These are phyloP conservation scores for Stichopus chloronotus DNA, from an alignment of 35 echinoderm and acorn worm genomes.

Conservation along the genomic window DNA sequence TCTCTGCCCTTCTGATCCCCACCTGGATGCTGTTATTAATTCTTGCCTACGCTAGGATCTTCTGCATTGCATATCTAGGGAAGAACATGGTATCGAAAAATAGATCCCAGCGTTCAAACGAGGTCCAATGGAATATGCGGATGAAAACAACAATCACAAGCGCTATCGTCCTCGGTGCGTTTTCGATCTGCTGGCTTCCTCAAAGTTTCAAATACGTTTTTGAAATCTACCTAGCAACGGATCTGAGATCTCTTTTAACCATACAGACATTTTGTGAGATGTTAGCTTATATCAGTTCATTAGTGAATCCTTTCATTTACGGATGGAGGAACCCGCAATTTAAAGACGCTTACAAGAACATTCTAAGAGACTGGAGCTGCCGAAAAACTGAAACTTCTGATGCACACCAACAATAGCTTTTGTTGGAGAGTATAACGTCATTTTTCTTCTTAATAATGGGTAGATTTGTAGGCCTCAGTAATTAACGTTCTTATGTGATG, in stretches of 20 bases:
- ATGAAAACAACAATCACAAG: constrained; percentile 3
- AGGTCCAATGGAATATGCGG: not conserved
- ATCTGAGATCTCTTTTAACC: not conserved
- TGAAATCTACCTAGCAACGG: not conserved
- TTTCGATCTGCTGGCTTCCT: constrained; percentile 18
- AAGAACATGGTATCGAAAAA: not conserved
- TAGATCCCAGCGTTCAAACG: not conserved
- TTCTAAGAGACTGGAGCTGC: not conserved
- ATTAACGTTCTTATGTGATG: no score
- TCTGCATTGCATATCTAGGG: constrained; percentile 14
- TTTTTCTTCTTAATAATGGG: no score
- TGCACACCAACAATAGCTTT: no score
- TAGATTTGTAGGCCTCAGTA: no score
- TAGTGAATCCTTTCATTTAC: not conserved
- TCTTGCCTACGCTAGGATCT: constrained; percentile 22
- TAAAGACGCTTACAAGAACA: not conserved
- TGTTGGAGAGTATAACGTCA: no score
- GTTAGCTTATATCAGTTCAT: not conserved
- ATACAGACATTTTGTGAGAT: constrained; percentile 43
- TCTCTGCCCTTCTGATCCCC: not conserved
- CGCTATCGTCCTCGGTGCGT: not conserved
- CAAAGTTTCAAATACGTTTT: constrained; percentile 52
- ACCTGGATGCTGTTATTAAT: not conserved
- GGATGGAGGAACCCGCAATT: constrained; percentile 40
- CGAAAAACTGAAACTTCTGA: no score